Evolutionary conservation across 2,888 invertebrate genomes (phyloP).

Genomic region (Myathropa florea): DNA sequence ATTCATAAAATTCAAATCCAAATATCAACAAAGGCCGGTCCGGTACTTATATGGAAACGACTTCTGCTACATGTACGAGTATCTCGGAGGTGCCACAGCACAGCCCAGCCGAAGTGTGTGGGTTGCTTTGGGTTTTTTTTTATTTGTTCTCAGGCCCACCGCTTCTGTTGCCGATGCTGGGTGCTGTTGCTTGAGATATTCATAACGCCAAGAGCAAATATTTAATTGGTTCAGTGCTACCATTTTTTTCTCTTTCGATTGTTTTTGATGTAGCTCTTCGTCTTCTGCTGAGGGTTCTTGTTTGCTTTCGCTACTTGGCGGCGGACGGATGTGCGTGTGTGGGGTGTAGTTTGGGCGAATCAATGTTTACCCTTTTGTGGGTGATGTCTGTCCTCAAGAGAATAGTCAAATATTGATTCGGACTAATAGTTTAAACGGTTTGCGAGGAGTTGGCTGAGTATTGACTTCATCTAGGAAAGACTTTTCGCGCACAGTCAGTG

Average conservation of each 20-base stretch:
- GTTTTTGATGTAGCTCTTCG: not conserved
- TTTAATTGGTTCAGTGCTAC: slow-evolving; percentile 65
- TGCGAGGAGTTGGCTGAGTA: not conserved
- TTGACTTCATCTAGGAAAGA: slow-evolving; percentile 12
- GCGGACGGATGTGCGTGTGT: not conserved
- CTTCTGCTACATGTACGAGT: slow-evolving; percentile 26
- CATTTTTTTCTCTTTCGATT: slow-evolving; percentile 13
- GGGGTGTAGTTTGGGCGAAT: not conserved
- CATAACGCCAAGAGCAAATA: slow-evolving; percentile 58
- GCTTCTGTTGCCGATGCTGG: slow-evolving; percentile 7
- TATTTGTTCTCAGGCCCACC: slow-evolving; percentile 18
- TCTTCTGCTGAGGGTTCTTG: slow-evolving; percentile 12
- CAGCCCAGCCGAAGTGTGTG: slow-evolving; percentile 14
- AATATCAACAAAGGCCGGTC: slow-evolving; percentile 59
- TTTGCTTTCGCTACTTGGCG: slow-evolving; percentile 32
- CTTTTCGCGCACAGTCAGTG: not conserved
- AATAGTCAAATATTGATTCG: slow-evolving; percentile 32
- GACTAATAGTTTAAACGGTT: slow-evolving; percentile 4
- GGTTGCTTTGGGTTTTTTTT: slow-evolving; percentile 18
- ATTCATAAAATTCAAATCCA: slow-evolving; percentile 57
- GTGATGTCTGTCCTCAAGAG: slow-evolving; percentile 28
- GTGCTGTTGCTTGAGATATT: slow-evolving; percentile 37
- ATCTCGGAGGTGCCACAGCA: not conserved
- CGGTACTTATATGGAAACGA: slow-evolving; percentile 27
- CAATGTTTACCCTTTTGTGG: slow-evolving; percentile 34